These are phyloP conservation scores for Orientallactaga bullata DNA, from an alignment of 2,113 vertebrate species.

Conservation along the genomic window DNA sequence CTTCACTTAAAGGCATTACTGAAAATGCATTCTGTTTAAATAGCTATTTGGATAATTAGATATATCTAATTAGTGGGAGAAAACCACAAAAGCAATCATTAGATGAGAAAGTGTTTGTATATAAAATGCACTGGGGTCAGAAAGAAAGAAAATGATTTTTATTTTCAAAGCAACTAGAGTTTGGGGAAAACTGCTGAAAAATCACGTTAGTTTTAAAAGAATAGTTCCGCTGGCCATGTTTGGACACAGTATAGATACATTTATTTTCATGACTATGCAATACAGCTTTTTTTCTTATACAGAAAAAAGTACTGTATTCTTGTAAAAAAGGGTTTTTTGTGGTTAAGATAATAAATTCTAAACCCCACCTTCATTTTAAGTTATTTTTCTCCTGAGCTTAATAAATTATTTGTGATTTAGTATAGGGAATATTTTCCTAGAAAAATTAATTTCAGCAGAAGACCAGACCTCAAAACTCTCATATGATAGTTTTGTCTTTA, in stretches of 20 bases:
- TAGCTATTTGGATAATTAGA: constrained; percentile 73
- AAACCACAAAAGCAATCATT: constrained; percentile 66
- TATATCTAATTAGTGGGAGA: constrained; percentile 30
- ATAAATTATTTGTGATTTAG: constrained; percentile 69
- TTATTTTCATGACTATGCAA: constrained; percentile 56
- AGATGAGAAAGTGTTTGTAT: constrained; percentile 64
- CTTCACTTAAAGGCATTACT: constrained; percentile 46
- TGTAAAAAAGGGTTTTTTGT: constrained; percentile 34
- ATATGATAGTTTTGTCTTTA: constrained; percentile 34
- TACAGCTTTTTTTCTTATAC: constrained; percentile 55
- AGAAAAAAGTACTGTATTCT: constrained; percentile 51
- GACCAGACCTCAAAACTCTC: neutral
- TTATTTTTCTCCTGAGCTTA: constrained; percentile 53
- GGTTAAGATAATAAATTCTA: constrained; percentile 53
- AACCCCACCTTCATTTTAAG: constrained; percentile 22
- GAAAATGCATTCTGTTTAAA: constrained; percentile 71
- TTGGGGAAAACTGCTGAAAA: constrained; percentile 74
- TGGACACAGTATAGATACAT: constrained; percentile 68
- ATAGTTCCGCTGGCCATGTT: constrained; percentile 61
- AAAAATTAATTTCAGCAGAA: constrained; percentile 44
- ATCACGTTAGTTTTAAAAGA: constrained; percentile 77
- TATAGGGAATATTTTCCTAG: constrained; percentile 28
- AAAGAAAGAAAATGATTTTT: constrained; percentile 73
- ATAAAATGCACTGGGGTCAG: constrained; percentile 66
- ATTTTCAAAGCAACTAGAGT: constrained; percentile 69